Evolutionary conservation across 2,888 invertebrate species (phyloP).

Genomic region (Sceliomorpha sp.): DNA sequence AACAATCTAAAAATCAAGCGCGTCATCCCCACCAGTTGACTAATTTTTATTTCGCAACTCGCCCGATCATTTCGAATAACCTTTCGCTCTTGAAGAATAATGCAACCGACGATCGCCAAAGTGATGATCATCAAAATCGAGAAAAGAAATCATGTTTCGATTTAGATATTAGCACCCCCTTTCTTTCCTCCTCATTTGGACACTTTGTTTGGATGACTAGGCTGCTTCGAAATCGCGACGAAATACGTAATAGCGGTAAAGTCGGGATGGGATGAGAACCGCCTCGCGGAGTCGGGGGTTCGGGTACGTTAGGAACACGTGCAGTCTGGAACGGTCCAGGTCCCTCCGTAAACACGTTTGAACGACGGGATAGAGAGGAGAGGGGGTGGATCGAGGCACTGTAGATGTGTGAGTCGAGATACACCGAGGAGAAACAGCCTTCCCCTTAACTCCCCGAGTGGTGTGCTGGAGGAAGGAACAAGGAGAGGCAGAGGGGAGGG

Average conservation of each 20-base stretch:
- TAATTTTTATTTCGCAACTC: no score
- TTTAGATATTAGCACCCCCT: no score
- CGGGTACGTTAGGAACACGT: slow-evolving; percentile 80
- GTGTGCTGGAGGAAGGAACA: slow-evolving; percentile 50
- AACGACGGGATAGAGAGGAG: slow-evolving; percentile 51
- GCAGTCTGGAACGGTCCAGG: slow-evolving; percentile 78
- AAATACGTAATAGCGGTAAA: slow-evolving; percentile 3
- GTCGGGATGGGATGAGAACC: slow-evolving; percentile 72
- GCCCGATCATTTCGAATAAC: no score
- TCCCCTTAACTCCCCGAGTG: slow-evolving; percentile 67
- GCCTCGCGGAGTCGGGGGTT: slow-evolving; percentile 69
- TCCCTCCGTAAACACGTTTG: slow-evolving; percentile 73
- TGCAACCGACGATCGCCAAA: no score
- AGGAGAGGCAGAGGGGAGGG: no score
- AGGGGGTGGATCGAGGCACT: slow-evolving; percentile 68
- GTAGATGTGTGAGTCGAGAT: slow-evolving; percentile 73
- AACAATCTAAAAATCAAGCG: no score
- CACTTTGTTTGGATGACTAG: no score
- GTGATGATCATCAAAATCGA: not conserved
- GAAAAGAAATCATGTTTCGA: no score
- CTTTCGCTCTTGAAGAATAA: no score
- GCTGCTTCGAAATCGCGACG: no score
- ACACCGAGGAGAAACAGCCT: slow-evolving; percentile 64
- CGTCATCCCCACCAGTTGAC: no score
- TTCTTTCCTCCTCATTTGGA: no score